Percentiles rank a stretch among this genome's conserved stretches.
These are phyloP conservation scores for Oreochromis grahami DNA, from an alignment of 2,797 vertebrate species.

Conservation along the genomic window DNA sequence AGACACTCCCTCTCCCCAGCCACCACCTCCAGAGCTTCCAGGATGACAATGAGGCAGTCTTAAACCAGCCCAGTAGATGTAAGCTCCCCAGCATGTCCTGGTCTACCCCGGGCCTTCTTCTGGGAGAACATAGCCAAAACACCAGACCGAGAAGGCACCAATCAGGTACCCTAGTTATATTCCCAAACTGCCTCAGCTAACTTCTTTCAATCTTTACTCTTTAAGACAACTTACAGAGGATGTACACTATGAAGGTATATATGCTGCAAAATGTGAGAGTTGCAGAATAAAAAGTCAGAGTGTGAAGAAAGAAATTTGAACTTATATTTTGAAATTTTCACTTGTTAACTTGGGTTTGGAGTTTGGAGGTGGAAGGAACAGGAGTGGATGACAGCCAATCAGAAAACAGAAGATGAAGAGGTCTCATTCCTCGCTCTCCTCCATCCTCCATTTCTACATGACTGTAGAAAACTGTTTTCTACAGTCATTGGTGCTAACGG, in stretches of 20 bases:
- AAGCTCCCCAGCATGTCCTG: not conserved
- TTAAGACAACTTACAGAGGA: not conserved
- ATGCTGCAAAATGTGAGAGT: not conserved
- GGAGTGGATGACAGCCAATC: not conserved
- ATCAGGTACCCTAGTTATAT: not conserved
- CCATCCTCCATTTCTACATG: fast-evolving
- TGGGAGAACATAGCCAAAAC: not conserved
- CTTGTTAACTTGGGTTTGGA: not conserved
- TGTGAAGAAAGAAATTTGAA: not conserved
- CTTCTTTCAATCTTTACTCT: not conserved
- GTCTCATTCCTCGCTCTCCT: not conserved
- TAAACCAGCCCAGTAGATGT: not conserved
- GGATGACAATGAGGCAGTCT: fast-evolving
- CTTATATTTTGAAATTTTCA: not conserved
- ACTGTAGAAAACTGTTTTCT: not conserved
- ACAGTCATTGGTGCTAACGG: fast-evolving
- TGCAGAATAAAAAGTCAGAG: not conserved
- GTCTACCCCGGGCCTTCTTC: not conserved
- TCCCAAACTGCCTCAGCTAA: not conserved
- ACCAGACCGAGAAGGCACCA: not conserved
- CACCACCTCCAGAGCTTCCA: not conserved
- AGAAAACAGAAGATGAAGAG: not conserved
- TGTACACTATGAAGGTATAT: not conserved
- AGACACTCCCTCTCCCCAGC: not conserved
- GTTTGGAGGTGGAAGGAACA: not conserved